Base-by-base conservation (phyloP, 2,888 invertebrate genomes). In the Ditula angustiorana region DNA sequence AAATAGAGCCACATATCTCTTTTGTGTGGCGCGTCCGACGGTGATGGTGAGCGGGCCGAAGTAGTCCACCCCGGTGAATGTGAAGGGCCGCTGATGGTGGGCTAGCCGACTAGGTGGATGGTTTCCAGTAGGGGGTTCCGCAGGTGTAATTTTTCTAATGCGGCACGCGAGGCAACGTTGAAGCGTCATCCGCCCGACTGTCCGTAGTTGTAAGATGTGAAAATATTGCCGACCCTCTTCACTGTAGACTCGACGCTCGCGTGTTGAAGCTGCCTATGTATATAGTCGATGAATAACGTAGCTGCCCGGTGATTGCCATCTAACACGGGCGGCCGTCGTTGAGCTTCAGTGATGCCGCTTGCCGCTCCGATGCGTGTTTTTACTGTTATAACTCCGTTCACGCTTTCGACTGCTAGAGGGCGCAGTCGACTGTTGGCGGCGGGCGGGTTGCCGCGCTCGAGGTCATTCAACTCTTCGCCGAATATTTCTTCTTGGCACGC, bases 1-100 rank as follows among this genome's bases (percentile, higher is more conserved):
- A 5, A 67, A 70, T 2, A 72, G 24, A 0, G 70, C 70, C 0
- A 68, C 56, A 11, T 65, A 72, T 0, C 69, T 24, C 33, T 73
- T 70, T 5, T 66, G 60, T 7, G 57, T 63, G 7, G 61, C 21
- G 16, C 68, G 58, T 2, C 69, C 69, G 8, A 69, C 52, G 0
- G 66, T 66, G 5, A 71, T 66, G 0, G 13, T 61, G 5, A 69
- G 3, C 0, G 70, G 71, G 2, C 70, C 69, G 24, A 69, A 71
- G 24, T 67, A 73, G 23, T 71, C 70, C 2, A 69, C 7, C 0
- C 73, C 70, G 1, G 66, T 58, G 35, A 47, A 65, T 7, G 67
- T 55, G 33, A 71, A 72, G 4, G 66, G 57, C 11, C 66, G 59
- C 11, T 52, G 44, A 37, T 68, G 63, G 44, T 70, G 67, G 1